phyloP scores from a whole-genome alignment of 1,140 invertebrate genomes.

The Artemia franciscana region DNA sequence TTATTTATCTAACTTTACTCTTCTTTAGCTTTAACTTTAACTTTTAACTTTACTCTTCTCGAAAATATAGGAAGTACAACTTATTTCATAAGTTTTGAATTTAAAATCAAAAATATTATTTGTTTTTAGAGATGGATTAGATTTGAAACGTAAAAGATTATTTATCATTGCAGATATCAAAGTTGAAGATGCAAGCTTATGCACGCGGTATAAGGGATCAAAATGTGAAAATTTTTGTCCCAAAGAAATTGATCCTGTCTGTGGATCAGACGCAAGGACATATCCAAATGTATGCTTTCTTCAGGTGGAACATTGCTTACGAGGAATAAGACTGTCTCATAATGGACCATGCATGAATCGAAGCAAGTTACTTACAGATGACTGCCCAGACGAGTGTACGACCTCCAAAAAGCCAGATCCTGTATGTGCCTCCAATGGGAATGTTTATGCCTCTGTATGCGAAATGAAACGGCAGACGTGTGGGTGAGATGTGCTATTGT shows the following conservation, averaged over 20 bases:
- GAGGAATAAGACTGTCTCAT: conserved; percentile 44
- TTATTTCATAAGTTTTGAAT: too few species aligned
- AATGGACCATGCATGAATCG: conserved; percentile 57
- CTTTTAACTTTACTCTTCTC: too few species aligned
- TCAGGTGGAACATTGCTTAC: conserved; percentile 13
- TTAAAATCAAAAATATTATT: too few species aligned
- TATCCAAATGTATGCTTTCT: conserved; percentile 8
- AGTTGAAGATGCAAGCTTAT: conserved; percentile 2
- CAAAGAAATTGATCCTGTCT: conserved; percentile 8
- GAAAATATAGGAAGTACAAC: too few species aligned
- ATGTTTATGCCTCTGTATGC: conserved; percentile 78
- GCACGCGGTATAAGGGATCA: conserved; percentile 6
- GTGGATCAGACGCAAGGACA: conserved; percentile 10
- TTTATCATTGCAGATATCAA: conserved; percentile 1
- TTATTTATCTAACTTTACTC: too few species aligned
- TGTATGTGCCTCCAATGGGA: conserved; percentile 60
- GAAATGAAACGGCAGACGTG: conserved; percentile 74
- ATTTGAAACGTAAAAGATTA: too few species aligned
- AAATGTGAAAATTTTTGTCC: conserved; percentile 7
- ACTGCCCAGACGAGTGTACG: conserved; percentile 62
- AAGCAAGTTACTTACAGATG: conserved; percentile 57
- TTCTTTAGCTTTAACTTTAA: too few species aligned
- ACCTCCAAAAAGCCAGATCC: conserved; percentile 59
- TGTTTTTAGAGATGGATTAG: too few species aligned
- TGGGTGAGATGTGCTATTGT: conserved; percentile 30